Evolutionary conservation across 2,113 vertebrate genomes (phyloP), one percentile per base, ranked within the genome.

Genomic region (Crotalus tigris): DNA sequence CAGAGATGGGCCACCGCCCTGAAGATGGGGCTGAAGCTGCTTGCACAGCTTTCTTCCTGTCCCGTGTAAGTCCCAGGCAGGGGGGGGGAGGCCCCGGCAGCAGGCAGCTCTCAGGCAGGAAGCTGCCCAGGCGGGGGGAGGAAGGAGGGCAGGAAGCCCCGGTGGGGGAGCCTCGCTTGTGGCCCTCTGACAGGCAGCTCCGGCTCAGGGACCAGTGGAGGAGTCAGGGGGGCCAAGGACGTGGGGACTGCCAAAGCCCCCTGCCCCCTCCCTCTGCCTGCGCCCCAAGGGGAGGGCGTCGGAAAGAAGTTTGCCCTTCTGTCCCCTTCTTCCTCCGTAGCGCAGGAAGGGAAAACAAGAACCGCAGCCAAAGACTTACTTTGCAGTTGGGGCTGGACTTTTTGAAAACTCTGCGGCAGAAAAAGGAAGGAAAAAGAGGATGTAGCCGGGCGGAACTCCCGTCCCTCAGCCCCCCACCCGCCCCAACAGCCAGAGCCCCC

Each of bases 371-470:
- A 3, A 39, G 23, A 94, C 96, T 97, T 94, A 98, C 98, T 98
- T 98, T 98, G 97, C 98, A 98, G 97, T 98, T 98, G 91, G 98
- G 98, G 95, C 98, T 98, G 7, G 98, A 98, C 96, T 98, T 98
- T 97, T 98, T 98, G 97, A 98, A 98, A 95, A 98, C 98, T 96
- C 98, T 98, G 95, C 17, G 81, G 29, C 2, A 49, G 88, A 92
- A 94, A 95, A 1, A 33, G 17, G 53, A 49, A 13, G 44, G 94
- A 85, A 92, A 81, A 59, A 12, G 87, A 17, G 55, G 13, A 51
- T 11, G 1, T 11, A 0, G 88, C 26, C 44, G 39, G 53, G 51
- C 44, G 23, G 3, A 5, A 10, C 39, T 5, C 64, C 29, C 64
- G 1, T 2, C 23, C 85, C 86, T 51, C 49, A 49, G 5, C 1